Conservation (phyloP, 2,113 vertebrate genomes). For the Arizona elegans region DNA sequence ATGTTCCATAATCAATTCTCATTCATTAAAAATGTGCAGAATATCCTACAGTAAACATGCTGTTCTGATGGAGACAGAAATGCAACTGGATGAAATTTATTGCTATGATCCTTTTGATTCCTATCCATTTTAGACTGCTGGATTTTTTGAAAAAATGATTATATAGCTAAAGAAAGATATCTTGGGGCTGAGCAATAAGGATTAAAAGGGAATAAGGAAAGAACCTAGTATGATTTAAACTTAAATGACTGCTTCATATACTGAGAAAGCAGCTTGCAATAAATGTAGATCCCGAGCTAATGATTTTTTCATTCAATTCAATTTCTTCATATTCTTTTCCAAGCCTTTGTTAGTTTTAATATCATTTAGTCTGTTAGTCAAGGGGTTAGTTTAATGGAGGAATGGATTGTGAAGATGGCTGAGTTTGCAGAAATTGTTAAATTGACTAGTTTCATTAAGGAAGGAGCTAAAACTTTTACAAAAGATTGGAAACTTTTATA, state of each 20-base stretch:
- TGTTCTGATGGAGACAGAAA: background rate
- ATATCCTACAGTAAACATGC: too few species aligned
- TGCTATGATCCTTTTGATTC: background rate
- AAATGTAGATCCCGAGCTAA: background rate
- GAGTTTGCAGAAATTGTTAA: background rate
- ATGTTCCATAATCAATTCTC: background rate
- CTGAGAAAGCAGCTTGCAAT: background rate
- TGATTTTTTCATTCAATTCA: background rate
- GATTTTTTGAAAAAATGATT: background rate
- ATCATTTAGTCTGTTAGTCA: background rate
- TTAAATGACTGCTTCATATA: background rate
- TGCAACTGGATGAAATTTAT: background rate
- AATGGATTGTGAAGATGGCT: background rate
- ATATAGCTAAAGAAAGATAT: too few species aligned
- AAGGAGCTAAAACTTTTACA: background rate
- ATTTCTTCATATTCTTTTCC: background rate
- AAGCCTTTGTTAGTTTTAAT: background rate
- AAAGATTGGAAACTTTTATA: background rate
- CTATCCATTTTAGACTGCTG: background rate
- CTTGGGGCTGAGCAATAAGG: background rate
- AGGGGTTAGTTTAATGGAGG: background rate
- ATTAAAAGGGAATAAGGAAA: background rate
- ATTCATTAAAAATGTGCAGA: background rate
- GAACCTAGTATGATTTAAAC: background rate
- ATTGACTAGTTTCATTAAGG: background rate